Evolutionary conservation across 2,113 vertebrate species (phyloP), one percentile per base, ranked within the genome.

Genomic region (Nesoenas mayeri): DNA sequence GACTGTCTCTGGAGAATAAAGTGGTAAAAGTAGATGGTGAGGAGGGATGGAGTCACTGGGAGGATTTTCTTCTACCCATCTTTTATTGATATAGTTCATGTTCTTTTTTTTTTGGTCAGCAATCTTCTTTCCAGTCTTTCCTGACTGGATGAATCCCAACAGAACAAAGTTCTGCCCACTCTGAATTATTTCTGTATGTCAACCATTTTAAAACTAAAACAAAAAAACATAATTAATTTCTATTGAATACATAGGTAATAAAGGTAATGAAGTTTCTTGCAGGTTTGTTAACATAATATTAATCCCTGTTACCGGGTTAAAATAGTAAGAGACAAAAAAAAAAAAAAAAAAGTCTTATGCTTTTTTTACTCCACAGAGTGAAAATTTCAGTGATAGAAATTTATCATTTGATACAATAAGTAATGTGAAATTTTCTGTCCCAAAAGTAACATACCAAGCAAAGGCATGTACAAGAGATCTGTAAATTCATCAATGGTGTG

Each of bases 401-500:
- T 16, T 72, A 57, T 74, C 1, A 1, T 73, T 82, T 74, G 10
- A 4, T 74, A 11, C 6, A 36, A 15, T 40, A 48, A 48, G 8
- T 74, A 78, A 57, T 65, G 32, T 51, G 20, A 57, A 3, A 7
- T 12, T 44, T 73, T 91, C n/a, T 48, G 4, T 29, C n/a, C 2
- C 12, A n/a, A 25, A 19, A 66, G 4, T 61, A 79, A 16, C 7
- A 5, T n/a, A 32, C 5, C 53, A 12, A 73, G 9, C 3, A 53
- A 24, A 61, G 21, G 4, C 18, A n/a, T 0, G 0, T 69, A 31
- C 2, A 0, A 74, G 18, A 42, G 5, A 47, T 19, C 29, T 51
- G 34, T 56, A 62, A 74, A 69, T 28, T 36, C 21, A 50, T 58
- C 9, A 80, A 29, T 65, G 6, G 0, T 36, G 38, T 24, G 44